Conservation (phyloP, 2,113 vertebrate species). For the Lichenostomus cassidix region DNA sequence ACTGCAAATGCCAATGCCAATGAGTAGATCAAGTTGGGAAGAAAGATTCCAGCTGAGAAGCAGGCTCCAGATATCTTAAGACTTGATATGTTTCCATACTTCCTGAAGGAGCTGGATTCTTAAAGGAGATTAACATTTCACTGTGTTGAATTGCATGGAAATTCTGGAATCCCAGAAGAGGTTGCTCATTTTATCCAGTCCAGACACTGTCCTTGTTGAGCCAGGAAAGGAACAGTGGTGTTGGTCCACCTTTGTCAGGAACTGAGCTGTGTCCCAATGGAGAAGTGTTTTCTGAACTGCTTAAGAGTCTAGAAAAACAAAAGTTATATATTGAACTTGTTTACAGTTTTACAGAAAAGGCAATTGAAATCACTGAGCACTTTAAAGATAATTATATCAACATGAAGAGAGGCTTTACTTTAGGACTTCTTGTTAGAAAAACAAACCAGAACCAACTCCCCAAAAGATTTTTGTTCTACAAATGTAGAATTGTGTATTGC, state of each 20-base stretch:
- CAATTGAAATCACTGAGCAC: neutral
- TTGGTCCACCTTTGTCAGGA: neutral
- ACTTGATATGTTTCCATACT: neutral
- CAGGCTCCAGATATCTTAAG: neutral
- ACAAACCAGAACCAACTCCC: neutral
- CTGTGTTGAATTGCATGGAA: neutral
- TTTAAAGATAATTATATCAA: neutral
- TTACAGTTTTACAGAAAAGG: neutral
- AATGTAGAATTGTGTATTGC: neutral
- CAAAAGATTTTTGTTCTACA: neutral
- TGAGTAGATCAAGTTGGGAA: neutral
- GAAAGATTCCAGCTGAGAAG: neutral
- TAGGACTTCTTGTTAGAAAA: neutral
- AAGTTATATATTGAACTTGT: neutral
- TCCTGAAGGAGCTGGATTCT: neutral
- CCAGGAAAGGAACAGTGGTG: neutral
- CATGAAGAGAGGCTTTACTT: neutral
- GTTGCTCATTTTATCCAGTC: neutral
- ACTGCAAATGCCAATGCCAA: neutral
- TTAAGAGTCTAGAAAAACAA: neutral
- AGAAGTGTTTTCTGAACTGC: neutral
- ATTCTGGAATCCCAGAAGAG: neutral
- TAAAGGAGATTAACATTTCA: neutral
- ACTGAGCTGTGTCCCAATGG: neutral
- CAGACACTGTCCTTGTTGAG: neutral